Conservation (phyloP, 1,140 invertebrate species). For the Leptonema lineaticorne region DNA sequence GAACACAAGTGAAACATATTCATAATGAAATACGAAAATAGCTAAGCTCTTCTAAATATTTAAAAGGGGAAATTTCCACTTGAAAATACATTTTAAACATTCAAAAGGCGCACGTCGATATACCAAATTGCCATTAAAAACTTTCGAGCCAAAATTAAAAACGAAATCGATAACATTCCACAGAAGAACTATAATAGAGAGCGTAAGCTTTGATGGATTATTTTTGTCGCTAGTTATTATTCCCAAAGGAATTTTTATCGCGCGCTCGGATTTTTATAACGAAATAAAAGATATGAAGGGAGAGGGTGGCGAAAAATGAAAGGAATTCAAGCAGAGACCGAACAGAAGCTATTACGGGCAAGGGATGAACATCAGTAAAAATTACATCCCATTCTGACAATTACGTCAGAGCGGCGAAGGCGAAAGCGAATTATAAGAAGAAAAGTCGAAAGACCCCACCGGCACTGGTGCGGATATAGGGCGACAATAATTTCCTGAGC, state of each 20-base stretch:
- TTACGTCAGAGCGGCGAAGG: conserved; percentile 5
- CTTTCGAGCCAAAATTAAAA: too few species aligned
- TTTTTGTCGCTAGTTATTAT: too few species aligned
- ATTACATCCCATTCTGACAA: conserved; percentile 18
- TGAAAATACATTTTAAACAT: background rate
- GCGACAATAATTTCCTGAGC: conserved; percentile 17
- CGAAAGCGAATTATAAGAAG: background rate
- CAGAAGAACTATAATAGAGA: too few species aligned
- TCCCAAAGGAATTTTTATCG: too few species aligned
- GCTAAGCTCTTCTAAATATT: background rate
- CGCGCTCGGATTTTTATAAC: background rate
- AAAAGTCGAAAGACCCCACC: background rate
- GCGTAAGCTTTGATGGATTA: too few species aligned
- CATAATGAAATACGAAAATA: background rate
- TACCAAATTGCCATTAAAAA: too few species aligned
- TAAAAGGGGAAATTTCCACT: conserved; percentile 1
- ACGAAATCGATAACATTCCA: too few species aligned
- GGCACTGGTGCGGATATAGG: background rate
- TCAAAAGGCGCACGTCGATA: background rate
- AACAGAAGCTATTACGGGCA: background rate
- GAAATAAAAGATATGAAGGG: background rate
- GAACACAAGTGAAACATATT: background rate
- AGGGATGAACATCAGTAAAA: conserved; percentile 6
- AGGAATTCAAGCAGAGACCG: conserved; percentile 3
- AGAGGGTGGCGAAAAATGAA: background rate